Conservation (phyloP, 2,113 vertebrate species). For the Isichthys henryi region DNA sequence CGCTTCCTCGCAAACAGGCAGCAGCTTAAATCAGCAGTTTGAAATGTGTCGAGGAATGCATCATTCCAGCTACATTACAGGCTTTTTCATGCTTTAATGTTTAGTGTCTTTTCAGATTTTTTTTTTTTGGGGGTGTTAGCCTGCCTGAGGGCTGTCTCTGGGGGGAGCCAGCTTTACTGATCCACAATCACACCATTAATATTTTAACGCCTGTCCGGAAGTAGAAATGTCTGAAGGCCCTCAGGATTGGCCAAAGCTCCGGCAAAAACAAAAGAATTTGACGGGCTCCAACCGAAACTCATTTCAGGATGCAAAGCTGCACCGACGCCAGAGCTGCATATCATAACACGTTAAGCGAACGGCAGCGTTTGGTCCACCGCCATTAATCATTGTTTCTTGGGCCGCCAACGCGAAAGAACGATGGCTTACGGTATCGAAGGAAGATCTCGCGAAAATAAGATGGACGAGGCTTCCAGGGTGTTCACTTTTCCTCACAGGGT, state of each 20-base stretch:
- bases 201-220: not conserved
- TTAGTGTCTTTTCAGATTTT: not conserved
- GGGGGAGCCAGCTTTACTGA: not conserved
- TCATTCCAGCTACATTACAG: not conserved
- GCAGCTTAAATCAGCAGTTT: not conserved
- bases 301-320: not conserved
- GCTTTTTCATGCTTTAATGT: not conserved
- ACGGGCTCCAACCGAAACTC: not conserved
- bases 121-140: not conserved
- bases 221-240: not conserved
- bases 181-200: constrained; percentile 3
- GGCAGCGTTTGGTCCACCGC: no score
- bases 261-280: not conserved
- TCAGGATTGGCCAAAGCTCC: not conserved
- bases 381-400: not conserved
- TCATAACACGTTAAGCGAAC: not conserved
- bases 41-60: not conserved
- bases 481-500: not conserved
- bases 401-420: not conserved
- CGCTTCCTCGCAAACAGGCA: not conserved
- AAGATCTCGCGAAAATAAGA: not conserved
- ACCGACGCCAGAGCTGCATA: not conserved
- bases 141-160: not conserved
- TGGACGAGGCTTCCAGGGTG: not conserved
- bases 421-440: not conserved